Conservation (phyloP, 2,113 vertebrate genomes). For the Vireo altiloquus region DNA sequence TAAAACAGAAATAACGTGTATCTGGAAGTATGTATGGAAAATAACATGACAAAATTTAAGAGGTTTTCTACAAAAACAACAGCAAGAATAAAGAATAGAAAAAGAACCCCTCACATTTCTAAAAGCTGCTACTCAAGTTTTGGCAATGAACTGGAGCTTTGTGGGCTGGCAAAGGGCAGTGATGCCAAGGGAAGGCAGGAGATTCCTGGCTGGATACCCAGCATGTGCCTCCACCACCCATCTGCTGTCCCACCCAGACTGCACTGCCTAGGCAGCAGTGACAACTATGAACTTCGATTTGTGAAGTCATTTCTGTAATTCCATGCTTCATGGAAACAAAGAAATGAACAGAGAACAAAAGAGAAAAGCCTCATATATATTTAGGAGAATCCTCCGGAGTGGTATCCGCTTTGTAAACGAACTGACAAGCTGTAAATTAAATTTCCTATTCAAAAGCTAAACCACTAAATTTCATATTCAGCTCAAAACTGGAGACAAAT, state of each 20-base stretch:
- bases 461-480: slow-evolving; percentile 61
- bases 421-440: slow-evolving; percentile 63
- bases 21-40: background rate
- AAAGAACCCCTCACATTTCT: background rate
- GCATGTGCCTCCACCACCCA: background rate
- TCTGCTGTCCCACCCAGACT: background rate
- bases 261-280: background rate
- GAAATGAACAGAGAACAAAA: slow-evolving; percentile 10
- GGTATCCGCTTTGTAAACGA: slow-evolving; percentile 11
- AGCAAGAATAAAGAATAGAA: too few species aligned
- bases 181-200: background rate
- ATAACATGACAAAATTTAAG: background rate
- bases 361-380: slow-evolving; percentile 3
- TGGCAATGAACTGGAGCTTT: background rate
- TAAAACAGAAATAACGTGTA: background rate
- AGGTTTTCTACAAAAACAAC: background rate
- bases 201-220: background rate
- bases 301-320: background rate
- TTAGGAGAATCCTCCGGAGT: slow-evolving; percentile 4
- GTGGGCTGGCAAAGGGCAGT: background rate
- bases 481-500: slow-evolving; percentile 56
- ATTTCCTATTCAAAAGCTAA: slow-evolving; percentile 57
- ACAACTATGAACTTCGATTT: background rate
- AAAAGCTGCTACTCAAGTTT: background rate
- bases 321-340: background rate